A percentile compares a stretch with the other conserved stretches of the same genome.
Evolutionary conservation across 2,797 vertebrate genomes (phyloP).

Genomic region (Gadopsis marmoratus): DNA sequence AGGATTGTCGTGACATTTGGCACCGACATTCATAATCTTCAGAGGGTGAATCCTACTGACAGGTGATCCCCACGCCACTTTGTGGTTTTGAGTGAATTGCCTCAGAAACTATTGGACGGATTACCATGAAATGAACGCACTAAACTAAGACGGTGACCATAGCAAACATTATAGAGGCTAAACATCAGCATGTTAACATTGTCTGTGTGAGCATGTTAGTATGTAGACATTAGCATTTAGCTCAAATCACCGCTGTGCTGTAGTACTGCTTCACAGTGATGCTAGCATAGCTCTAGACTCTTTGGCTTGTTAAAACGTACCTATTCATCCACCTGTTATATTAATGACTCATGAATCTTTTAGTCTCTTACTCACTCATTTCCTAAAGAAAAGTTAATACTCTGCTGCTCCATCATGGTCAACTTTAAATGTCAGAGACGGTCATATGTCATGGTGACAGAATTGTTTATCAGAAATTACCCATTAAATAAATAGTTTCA

Average conservation of each 20-base stretch:
- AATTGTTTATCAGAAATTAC: neutral
- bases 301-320: no score
- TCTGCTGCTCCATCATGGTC: neutral
- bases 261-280: no score
- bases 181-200: neutral
- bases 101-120: neutral
- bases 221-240: no score
- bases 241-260: no score
- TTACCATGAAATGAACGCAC: neutral
- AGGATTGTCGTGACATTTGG: neutral
- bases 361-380: neutral
- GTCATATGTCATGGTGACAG: neutral
- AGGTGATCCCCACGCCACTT: neutral
- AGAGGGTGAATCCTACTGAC: neutral
- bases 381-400: neutral
- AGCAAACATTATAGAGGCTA: neutral
- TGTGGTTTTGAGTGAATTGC: no score
- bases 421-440: neutral
- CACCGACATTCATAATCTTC: neutral
- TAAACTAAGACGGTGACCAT: neutral
- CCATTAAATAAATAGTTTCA: neutral
- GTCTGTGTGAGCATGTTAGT: neutral
- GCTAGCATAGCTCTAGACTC: no score
- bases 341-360: constrained; percentile 21
- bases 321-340: neutral